A percentile compares a stretch with the other conserved stretches of the same genome.
Evolutionary conservation across 2,888 invertebrate genomes (phyloP).

Genomic region (Junonia oenone): DNA sequence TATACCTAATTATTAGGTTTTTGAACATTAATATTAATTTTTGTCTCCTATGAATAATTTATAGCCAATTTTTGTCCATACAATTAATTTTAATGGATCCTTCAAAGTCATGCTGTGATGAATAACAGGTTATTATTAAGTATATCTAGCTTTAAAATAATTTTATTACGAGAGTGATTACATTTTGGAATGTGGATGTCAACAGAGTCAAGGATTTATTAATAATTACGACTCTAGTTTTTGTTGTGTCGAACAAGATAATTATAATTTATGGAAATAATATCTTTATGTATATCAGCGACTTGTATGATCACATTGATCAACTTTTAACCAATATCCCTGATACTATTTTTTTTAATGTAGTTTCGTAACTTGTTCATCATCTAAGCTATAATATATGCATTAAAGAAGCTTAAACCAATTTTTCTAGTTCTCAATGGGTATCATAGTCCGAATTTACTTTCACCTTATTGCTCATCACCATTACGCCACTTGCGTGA

Average conservation of each 20-base stretch:
- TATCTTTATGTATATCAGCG: not conserved
- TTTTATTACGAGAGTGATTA: slow-evolving; percentile 36
- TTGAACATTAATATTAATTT: not conserved
- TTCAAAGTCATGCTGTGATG: slow-evolving; percentile 1
- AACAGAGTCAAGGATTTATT: slow-evolving; percentile 38
- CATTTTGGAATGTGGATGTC: slow-evolving; percentile 38
- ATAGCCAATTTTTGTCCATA: slow-evolving; percentile 3
- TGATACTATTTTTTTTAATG: not conserved
- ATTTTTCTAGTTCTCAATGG: not conserved
- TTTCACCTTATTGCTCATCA: slow-evolving; percentile 41
- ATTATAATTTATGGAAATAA: not conserved
- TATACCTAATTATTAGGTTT: not conserved
- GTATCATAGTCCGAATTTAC: slow-evolving; percentile 34
- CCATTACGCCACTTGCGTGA: slow-evolving; percentile 8
- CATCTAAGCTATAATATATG: not conserved
- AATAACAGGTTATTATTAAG: slow-evolving; percentile 8
- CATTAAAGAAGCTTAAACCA: not conserved
- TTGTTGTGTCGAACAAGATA: not conserved
- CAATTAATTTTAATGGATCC: slow-evolving; percentile 13
- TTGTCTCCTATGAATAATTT: slow-evolving; percentile 1
- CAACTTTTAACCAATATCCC: too few relatives aligned
- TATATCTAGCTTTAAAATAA: slow-evolving; percentile 29
- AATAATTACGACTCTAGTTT: slow-evolving; percentile 1
- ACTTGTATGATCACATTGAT: too few relatives aligned
- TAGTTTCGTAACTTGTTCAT: not conserved